These are phyloP conservation scores for Drosophila gaucha DNA, from an alignment of 2,888 invertebrate species.

Conservation along the genomic window DNA sequence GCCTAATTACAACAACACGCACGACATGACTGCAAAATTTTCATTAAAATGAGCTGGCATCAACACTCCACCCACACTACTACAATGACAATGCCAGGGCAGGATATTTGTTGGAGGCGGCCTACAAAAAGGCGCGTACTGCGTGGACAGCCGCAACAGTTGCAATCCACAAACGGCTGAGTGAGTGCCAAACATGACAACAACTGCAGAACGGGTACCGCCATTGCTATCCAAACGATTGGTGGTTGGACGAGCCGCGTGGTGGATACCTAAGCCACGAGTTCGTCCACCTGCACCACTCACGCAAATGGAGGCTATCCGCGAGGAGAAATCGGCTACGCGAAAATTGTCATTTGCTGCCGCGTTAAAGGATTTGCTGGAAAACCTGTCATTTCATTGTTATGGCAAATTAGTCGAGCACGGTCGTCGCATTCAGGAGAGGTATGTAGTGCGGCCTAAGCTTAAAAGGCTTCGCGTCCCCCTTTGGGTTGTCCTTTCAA, in stretches of 20 bases:
- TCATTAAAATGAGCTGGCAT: constrained; percentile 73
- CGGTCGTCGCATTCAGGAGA: constrained; percentile 73
- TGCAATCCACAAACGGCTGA: constrained; percentile 69
- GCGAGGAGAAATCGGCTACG: constrained; percentile 35
- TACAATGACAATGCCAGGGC: constrained; percentile 19
- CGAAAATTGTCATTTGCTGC: constrained; percentile 70
- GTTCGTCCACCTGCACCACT: constrained; percentile 5
- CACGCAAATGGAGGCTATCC: constrained; percentile 13
- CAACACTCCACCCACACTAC: constrained; percentile 9
- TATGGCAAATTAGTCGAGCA: constrained; percentile 82
- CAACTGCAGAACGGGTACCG: constrained; percentile 13
- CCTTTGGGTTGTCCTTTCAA: constrained; percentile 49
- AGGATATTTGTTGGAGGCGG: constrained; percentile 29
- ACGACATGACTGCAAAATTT: constrained; percentile 80
- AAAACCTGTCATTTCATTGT: constrained; percentile 82
- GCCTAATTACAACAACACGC: constrained; percentile 81
- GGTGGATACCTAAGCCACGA: constrained; percentile 75
- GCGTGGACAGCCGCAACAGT: constrained; percentile 65
- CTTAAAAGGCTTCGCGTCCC: background rate
- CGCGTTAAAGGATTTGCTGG: constrained; percentile 81
- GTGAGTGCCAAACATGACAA: constrained; percentile 53
- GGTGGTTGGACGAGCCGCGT: constrained; percentile 75
- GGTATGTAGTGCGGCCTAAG: constrained; percentile 60
- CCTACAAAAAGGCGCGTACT: constrained; percentile 55
- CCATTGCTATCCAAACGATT: constrained; percentile 36